Evolutionary conservation across 2,113 vertebrate genomes (phyloP).

Genomic region (Falco punctatus): DNA sequence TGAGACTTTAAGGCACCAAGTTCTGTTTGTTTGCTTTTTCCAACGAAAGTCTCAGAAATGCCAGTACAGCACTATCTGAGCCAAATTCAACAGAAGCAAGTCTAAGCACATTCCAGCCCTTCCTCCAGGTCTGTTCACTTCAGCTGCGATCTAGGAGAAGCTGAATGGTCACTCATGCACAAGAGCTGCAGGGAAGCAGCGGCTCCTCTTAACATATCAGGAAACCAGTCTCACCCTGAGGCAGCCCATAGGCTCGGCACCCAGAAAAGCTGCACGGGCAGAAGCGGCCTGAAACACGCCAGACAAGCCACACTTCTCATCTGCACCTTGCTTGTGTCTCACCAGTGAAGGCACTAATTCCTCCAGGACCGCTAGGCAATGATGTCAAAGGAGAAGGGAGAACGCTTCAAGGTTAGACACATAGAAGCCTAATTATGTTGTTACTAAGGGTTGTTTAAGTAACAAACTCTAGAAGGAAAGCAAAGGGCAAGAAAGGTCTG

Average conservation of each 20-base stretch:
- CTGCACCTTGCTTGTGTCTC: not conserved
- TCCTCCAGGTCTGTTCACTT: not conserved
- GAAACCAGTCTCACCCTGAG: not conserved
- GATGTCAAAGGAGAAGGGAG: not conserved
- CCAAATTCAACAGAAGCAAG: conserved; percentile 32
- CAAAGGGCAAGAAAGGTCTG: not conserved
- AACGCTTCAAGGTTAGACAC: not conserved
- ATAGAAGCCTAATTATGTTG: not conserved
- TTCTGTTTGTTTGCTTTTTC: not conserved
- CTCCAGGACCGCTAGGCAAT: not conserved
- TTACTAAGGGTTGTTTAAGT: not conserved
- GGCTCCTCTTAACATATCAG: not conserved
- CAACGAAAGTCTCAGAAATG: conserved; percentile 1
- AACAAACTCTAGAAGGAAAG: not conserved
- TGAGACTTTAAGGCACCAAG: not conserved
- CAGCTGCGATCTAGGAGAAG: not conserved
- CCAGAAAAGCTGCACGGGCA: not conserved
- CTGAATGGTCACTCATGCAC: not conserved
- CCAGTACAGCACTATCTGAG: not conserved
- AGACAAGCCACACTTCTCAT: not conserved
- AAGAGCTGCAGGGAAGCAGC: not conserved
- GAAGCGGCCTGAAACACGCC: not conserved
- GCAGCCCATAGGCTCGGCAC: not conserved
- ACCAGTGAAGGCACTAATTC: not conserved
- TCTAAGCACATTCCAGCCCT: not conserved